phyloP scores from a whole-genome alignment of 2,113 vertebrate genomes.

The Ptilonorhynchus violaceus region DNA sequence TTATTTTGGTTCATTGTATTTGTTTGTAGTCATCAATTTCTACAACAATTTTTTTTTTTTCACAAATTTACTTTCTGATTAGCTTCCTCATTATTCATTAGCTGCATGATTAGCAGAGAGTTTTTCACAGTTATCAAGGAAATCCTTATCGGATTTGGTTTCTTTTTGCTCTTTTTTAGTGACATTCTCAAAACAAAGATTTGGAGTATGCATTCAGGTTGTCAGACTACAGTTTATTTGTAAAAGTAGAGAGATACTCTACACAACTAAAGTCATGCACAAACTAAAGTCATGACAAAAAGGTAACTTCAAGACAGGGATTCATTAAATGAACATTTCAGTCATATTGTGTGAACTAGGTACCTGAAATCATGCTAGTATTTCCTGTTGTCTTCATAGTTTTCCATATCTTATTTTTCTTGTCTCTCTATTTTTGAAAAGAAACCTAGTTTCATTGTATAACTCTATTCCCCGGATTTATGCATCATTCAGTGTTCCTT shows the following conservation, averaged over 20 bases:
- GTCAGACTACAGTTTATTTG: not conserved
- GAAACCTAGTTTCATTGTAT: not conserved
- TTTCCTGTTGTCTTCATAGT: not conserved
- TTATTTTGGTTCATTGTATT: not conserved
- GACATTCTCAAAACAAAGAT: not conserved
- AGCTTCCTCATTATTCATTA: not conserved
- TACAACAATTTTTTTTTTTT: not conserved
- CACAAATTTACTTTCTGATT: not conserved
- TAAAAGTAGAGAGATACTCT: not conserved
- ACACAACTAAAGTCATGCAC: too few relatives aligned
- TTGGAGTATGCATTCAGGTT: not conserved
- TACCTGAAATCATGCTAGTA: not conserved
- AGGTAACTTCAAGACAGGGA: not conserved
- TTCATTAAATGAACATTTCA: not conserved
- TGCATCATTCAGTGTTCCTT: constrained; percentile 6
- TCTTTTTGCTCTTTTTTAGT: not conserved
- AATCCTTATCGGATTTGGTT: not conserved
- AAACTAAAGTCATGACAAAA: too few relatives aligned
- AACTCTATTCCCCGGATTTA: not conserved
- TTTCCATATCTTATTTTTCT: not conserved
- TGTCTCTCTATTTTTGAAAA: not conserved
- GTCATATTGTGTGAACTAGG: not conserved
- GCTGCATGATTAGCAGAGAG: not conserved
- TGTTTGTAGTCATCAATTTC: not conserved
- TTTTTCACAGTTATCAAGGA: not conserved